Base-by-base conservation (phyloP, 1,140 invertebrate genomes). In the Leucophenga varia region DNA sequence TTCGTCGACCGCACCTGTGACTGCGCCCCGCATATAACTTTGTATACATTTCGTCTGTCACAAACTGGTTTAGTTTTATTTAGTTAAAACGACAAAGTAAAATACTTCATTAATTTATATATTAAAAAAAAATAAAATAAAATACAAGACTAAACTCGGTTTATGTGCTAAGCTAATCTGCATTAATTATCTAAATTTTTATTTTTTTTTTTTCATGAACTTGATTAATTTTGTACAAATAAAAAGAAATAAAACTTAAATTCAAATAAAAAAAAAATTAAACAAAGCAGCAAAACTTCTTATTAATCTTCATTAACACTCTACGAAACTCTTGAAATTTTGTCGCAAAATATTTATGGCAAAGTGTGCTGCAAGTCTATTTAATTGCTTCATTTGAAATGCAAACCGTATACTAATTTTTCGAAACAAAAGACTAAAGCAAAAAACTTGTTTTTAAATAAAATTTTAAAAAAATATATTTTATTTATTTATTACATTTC, bases 311-410 rank as follows among this genome's bases (percentile, higher is more conserved):
- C 63, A 67, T 68, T 68, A 67, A 25, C 10, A 25, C 22, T n/a
- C n/a, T n/a, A n/a, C n/a, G n/a, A n/a, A n/a, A n/a, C n/a, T n/a
- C n/a, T n/a, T n/a, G n/a, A n/a, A n/a, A n/a, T n/a, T n/a, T n/a
- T n/a, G n/a, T n/a, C n/a, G n/a, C n/a, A n/a, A n/a, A 20, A 51
- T 54, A 51, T 44, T 55, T 67, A 61, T 67, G 56, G 50, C 59
- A 49, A 67, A 67, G 63, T 59, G 63, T 68, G 63, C 63, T 63
- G 53, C 51, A 57, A 67, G 59, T 67, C 56, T 49, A 19, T 58
- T 43, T 58, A 64, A 64, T 54, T 61, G 46, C 54, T 46, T 53
- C 14, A 36, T n/a, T 43, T 35, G 13, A 14, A 48, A 35, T 37
- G 32, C 25, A 28, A 43, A 9, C 22, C 42, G 17, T n/a, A n/a